A percentile compares a stretch with the other conserved stretches of the same genome.
phyloP scores from a whole-genome alignment of 2,888 invertebrate genomes.

The Shargacucullia verbasci region DNA sequence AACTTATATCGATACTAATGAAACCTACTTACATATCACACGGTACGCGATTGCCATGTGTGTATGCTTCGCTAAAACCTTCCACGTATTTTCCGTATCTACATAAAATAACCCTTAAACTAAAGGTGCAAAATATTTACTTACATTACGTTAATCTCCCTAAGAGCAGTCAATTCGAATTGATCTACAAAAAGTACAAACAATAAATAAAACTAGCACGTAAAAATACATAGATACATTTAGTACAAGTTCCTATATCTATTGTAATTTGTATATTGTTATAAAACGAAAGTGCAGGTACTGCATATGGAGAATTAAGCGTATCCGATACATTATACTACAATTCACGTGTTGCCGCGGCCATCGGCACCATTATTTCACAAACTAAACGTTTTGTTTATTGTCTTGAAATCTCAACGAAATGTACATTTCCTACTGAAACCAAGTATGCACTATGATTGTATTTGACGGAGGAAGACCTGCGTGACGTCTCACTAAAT shows the following conservation, averaged over 20 bases:
- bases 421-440: not conserved
- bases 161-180: slow-evolving; percentile 84
- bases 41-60: slow-evolving; percentile 49
- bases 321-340: slow-evolving; percentile 73
- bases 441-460: slow-evolving; percentile 8
- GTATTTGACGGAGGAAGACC: slow-evolving; percentile 27
- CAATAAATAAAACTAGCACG: slow-evolving; percentile 80
- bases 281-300: slow-evolving; percentile 83
- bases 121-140: slow-evolving; percentile 79
- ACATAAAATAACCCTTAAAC: slow-evolving; percentile 72
- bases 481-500: slow-evolving; percentile 17
- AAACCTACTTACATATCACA: slow-evolving; percentile 57
- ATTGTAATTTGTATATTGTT: slow-evolving; percentile 81
- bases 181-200: slow-evolving; percentile 81
- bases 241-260: slow-evolving; percentile 74
- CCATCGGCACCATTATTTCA: slow-evolving; percentile 17
- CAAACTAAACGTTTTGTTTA: slow-evolving; percentile 12
- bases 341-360: slow-evolving; percentile 45
- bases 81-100: slow-evolving; percentile 51
- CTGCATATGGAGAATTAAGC: slow-evolving; percentile 82
- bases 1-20: slow-evolving; percentile 58
- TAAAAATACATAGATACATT: slow-evolving; percentile 75
- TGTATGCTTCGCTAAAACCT: slow-evolving; percentile 49
- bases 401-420: slow-evolving; percentile 34
- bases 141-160: slow-evolving; percentile 83